These are phyloP conservation scores for Buathra laborator DNA, from an alignment of 2,888 invertebrate genomes.

Conservation along the genomic window DNA sequence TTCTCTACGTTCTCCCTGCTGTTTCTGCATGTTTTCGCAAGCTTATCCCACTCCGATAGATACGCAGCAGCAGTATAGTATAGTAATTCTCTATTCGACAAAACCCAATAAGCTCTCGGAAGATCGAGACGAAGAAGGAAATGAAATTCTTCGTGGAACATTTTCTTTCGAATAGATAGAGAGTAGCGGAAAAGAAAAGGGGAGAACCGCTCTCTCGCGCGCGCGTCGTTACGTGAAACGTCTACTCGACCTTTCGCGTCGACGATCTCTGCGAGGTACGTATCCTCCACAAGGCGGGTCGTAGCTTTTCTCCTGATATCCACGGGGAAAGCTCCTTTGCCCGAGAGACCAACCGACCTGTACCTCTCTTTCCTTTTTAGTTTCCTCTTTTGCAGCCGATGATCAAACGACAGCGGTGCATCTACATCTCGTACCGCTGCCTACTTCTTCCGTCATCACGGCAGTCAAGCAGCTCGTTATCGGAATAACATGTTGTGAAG, in stretches of 20 bases:
- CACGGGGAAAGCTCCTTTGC: constrained; percentile 9
- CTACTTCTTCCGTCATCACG: not conserved
- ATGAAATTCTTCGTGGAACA: constrained; percentile 37
- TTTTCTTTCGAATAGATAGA: constrained; percentile 46
- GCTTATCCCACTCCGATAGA: constrained; percentile 1
- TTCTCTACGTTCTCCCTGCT: constrained; percentile 1
- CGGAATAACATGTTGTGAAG: not conserved
- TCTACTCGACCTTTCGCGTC: constrained; percentile 9
- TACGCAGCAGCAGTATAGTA: not conserved
- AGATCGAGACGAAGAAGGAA: constrained; percentile 41
- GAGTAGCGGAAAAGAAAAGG: not conserved
- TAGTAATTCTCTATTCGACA: constrained; percentile 6
- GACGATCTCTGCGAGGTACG: constrained; percentile 10
- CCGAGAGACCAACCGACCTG: constrained; percentile 24
- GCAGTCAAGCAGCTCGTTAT: not conserved
- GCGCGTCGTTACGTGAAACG: constrained; percentile 39
- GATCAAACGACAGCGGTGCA: constrained; percentile 49
- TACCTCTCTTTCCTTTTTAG: not conserved
- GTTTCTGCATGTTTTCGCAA: constrained; percentile 30
- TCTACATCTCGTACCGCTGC: not conserved
- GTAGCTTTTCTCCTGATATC: constrained; percentile 18
- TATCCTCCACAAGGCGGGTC: not conserved
- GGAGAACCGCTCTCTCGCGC: not conserved
- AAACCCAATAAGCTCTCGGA: constrained; percentile 36
- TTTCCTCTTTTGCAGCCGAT: constrained; percentile 25